Evolutionary conservation across 2,113 vertebrate genomes (phyloP).

Genomic region (Melanerpes aurifrons): DNA sequence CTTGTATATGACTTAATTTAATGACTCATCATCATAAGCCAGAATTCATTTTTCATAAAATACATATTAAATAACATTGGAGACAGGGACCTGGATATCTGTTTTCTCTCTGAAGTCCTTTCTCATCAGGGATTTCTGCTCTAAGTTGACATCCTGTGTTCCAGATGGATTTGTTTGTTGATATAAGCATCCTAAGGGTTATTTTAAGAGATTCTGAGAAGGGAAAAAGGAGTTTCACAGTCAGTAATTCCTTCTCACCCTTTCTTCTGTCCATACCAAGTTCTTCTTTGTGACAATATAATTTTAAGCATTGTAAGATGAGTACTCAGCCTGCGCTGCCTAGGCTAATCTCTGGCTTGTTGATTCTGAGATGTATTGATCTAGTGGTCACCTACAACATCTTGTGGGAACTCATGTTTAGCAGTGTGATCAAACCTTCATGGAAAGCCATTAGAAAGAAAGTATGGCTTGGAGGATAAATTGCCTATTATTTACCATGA

Average conservation of each 20-base stretch:
- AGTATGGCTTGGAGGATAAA: not conserved
- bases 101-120: not conserved
- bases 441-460: not conserved
- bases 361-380: not conserved
- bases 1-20: not conserved
- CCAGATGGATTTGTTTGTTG: not conserved
- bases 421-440: not conserved
- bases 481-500: not conserved
- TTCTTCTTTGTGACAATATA: not conserved
- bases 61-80: not conserved
- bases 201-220: constrained; percentile 9
- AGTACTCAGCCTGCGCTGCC: not conserved
- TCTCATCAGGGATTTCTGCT: not conserved
- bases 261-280: not conserved
- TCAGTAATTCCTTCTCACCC: not conserved
- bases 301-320: not conserved
- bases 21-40: not conserved
- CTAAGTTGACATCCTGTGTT: not conserved
- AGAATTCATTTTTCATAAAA: not conserved
- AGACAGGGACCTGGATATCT: not conserved
- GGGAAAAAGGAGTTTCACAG: not conserved
- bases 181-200: not conserved
- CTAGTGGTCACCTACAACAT: not conserved
- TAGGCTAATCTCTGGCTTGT: not conserved
- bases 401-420: not conserved